These are phyloP conservation scores for Neopipo cinnamomea DNA, from an alignment of 2,113 vertebrate genomes.

Conservation along the genomic window DNA sequence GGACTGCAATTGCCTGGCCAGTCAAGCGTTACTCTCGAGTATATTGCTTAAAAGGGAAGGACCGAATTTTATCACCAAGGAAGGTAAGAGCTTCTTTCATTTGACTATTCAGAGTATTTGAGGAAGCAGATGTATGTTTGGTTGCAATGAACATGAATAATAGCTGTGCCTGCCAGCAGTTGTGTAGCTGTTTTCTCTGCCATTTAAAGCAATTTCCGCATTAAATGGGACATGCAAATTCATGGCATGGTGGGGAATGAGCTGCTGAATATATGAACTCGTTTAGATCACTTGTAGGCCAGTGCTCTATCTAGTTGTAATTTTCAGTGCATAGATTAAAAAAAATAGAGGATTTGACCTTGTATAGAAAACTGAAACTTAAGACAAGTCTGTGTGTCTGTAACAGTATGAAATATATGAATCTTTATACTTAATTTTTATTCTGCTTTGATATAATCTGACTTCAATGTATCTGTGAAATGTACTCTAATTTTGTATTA, in stretches of 20 bases:
- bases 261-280: neutral
- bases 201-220: slow-evolving; percentile 11
- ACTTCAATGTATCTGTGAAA: neutral
- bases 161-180: neutral
- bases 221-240: slow-evolving; percentile 38
- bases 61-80: slow-evolving; percentile 85
- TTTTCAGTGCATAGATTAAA: neutral
- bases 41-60: slow-evolving; percentile 91
- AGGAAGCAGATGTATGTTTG: neutral
- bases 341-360: neutral
- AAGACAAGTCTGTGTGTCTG: neutral
- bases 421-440: neutral
- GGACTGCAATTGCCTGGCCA: slow-evolving; percentile 89
- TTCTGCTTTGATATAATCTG: neutral
- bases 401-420: neutral
- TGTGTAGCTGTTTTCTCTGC: slow-evolving; percentile 20
- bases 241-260: neutral
- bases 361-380: neutral
- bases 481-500: neutral
- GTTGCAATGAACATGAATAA: neutral
- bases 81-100: slow-evolving; percentile 76
- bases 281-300: neutral
- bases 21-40: slow-evolving; percentile 86
- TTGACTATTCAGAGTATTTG: neutral
- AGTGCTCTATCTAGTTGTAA: neutral